Evolutionary conservation across 1,140 invertebrate species (phyloP).

Genomic region (Leguminivora glycinivorella): DNA sequence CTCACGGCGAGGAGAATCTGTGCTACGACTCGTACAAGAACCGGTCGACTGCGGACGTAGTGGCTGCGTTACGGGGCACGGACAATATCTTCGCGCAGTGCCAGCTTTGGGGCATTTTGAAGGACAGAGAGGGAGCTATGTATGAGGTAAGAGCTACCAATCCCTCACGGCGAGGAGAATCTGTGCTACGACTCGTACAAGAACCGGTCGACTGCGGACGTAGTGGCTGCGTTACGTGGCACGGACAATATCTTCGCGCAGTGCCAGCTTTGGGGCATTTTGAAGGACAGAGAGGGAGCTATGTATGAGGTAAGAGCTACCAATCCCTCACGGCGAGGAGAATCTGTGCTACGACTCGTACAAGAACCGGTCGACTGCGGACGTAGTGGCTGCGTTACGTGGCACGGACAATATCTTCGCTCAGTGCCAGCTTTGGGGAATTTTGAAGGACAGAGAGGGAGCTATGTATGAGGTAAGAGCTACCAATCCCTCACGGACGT

Average conservation of each 20-base stretch:
- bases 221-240: constrained; percentile 85
- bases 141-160: constrained; percentile 80
- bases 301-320: constrained; percentile 82
- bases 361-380: too few relatives aligned
- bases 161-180: too few relatives aligned
- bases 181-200: constrained; percentile 38
- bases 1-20: constrained; percentile 15
- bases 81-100: constrained; percentile 88
- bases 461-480: constrained; percentile 86
- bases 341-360: too few relatives aligned
- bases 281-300: constrained; percentile 90
- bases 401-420: constrained; percentile 86
- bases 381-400: too few relatives aligned
- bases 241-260: constrained; percentile 88
- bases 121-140: constrained; percentile 89
- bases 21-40: constrained; percentile 44
- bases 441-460: constrained; percentile 91
- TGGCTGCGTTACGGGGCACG: constrained; percentile 84
- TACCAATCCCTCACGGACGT: too few relatives aligned
- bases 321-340: too few relatives aligned
- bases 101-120: constrained; percentile 91
- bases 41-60: constrained; percentile 85
- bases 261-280: constrained; percentile 91
- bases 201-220: constrained; percentile 83
- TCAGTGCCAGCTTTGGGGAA: constrained; percentile 91